These are phyloP conservation scores for Sarcophilus harrisii DNA, from an alignment of 2,797 vertebrate genomes.

Conservation along the genomic window DNA sequence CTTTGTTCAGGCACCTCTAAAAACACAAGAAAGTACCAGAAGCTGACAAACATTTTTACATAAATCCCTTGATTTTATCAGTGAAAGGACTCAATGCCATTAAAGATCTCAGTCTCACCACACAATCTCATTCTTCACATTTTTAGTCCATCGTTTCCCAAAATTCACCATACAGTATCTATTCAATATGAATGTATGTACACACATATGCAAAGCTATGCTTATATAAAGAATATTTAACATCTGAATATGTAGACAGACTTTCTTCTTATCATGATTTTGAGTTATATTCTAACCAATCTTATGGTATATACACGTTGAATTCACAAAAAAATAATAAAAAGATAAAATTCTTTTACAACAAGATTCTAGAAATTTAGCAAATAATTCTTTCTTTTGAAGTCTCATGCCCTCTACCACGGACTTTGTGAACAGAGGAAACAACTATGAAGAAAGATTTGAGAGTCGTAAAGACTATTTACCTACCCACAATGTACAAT, in stretches of 20 bases:
- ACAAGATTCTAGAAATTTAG: background rate
- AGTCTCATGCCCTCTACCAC: background rate
- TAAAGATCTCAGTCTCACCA: background rate
- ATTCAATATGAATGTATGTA: background rate
- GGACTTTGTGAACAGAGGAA: slow-evolving; percentile 14
- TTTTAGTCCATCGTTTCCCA: background rate
- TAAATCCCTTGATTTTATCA: background rate
- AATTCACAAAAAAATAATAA: background rate
- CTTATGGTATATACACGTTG: background rate
- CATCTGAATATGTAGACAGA: background rate
- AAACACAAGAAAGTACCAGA: slow-evolving; percentile 31
- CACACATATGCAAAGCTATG: background rate
- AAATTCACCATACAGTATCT: background rate
- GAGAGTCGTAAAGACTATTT: background rate
- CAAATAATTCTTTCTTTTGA: background rate
- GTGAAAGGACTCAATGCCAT: background rate
- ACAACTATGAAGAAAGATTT: background rate
- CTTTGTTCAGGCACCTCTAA: background rate
- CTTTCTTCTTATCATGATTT: background rate
- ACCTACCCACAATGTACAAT: background rate
- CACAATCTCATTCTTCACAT: background rate
- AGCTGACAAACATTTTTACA: background rate
- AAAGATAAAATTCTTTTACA: background rate
- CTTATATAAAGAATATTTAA: background rate
- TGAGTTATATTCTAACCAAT: background rate